These are phyloP conservation scores for Callocephalon fimbriatum DNA, from an alignment of 2,113 vertebrate species.

Conservation along the genomic window DNA sequence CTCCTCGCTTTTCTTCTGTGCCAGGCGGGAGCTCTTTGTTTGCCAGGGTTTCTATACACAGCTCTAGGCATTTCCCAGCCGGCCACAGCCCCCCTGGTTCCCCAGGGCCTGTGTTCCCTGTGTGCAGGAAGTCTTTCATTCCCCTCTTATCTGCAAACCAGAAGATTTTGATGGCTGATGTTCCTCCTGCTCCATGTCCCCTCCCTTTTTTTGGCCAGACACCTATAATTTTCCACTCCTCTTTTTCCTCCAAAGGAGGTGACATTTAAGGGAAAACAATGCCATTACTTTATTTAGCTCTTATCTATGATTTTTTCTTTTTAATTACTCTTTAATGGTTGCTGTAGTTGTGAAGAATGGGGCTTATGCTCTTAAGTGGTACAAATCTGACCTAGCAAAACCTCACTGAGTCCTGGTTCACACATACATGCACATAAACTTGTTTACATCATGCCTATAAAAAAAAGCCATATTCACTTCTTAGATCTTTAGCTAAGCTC, in stretches of 20 bases:
- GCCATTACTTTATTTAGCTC: constrained; percentile 2
- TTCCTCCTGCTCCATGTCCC: not conserved
- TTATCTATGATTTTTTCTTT: not conserved
- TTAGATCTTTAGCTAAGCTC: not conserved
- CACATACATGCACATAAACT: not conserved
- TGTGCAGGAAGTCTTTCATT: constrained; percentile 37
- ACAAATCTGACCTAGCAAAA: not conserved
- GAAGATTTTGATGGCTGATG: constrained; percentile 26
- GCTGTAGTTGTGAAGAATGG: not conserved
- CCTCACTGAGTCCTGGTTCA: not conserved
- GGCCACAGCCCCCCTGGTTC: not conserved
- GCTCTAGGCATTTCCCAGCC: not conserved
- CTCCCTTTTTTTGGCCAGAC: not conserved
- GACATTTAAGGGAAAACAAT: constrained; percentile 24
- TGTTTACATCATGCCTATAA: constrained; percentile 31
- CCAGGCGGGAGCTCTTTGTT: not conserved
- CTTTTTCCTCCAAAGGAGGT: not conserved
- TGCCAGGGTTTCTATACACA: not conserved
- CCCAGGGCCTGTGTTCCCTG: not conserved
- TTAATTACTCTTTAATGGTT: not conserved
- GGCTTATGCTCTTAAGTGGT: not conserved
- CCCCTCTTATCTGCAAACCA: constrained; percentile 37
- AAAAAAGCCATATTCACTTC: not conserved
- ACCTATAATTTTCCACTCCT: constrained; percentile 5
- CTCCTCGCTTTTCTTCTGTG: not conserved